Conservation (phyloP, 1,140 invertebrate species). For the Paracyclopina nana region DNA sequence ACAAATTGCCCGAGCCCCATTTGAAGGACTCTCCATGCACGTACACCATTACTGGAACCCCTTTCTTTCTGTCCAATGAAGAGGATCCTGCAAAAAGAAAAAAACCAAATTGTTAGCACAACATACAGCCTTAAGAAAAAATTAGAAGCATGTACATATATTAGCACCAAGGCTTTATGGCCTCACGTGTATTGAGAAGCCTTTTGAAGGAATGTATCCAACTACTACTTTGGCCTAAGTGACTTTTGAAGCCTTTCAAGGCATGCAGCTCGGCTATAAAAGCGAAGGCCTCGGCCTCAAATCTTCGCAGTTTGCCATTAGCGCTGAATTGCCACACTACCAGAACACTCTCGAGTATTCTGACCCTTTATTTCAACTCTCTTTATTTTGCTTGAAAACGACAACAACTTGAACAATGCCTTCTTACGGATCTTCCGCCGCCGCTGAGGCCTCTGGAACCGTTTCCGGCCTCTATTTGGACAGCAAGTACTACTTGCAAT, state of each 20-base stretch:
- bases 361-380: too few species aligned
- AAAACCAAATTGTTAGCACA: not conserved
- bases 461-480: slow-evolving; percentile 12
- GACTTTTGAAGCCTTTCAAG: not conserved
- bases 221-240: too few species aligned
- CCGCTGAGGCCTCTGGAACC: not conserved
- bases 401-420: slow-evolving; percentile 1
- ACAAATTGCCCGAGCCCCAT: slow-evolving; percentile 86
- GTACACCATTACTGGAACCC: slow-evolving; percentile 61
- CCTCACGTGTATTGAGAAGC: too few species aligned
- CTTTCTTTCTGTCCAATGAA: not conserved
- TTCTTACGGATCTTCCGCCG: not conserved
- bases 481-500: slow-evolving; percentile 5
- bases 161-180: too few species aligned
- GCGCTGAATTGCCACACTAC: not conserved
- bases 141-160: not conserved
- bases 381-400: too few species aligned
- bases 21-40: slow-evolving; percentile 89
- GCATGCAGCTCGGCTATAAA: not conserved
- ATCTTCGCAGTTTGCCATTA: slow-evolving; percentile 6
- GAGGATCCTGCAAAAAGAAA: not conserved
- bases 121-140: not conserved
- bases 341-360: too few species aligned
- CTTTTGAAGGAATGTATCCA: too few species aligned
- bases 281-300: not conserved